These are phyloP conservation scores for Dipodomys spectabilis DNA, from an alignment of 2,113 vertebrate species.

Conservation along the genomic window DNA sequence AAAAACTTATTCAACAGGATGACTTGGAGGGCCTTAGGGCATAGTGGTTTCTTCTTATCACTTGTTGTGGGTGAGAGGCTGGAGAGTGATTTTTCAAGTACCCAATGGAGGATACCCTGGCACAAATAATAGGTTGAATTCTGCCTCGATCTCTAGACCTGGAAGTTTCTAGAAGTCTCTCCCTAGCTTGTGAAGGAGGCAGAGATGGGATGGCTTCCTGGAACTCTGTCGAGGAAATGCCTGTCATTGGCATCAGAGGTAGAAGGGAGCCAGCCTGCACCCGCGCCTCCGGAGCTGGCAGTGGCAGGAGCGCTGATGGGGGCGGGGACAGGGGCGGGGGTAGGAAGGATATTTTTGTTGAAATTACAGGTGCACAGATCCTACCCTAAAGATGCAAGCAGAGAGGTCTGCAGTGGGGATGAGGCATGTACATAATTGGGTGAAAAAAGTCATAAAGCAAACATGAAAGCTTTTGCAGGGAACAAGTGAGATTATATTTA, in stretches of 20 bases:
- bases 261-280: background rate
- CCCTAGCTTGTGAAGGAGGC: background rate
- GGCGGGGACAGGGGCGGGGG: background rate
- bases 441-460: constrained; percentile 25
- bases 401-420: background rate
- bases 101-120: background rate
- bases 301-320: background rate
- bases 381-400: background rate
- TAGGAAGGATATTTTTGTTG: background rate
- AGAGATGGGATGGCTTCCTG: background rate
- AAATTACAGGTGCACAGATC: constrained; percentile 22
- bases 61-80: background rate
- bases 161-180: background rate
- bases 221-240: background rate
- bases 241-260: background rate
- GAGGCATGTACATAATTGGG: constrained; percentile 29
- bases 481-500: background rate
- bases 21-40: background rate
- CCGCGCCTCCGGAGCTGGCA: background rate
- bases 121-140: background rate
- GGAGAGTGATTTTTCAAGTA: background rate
- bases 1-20: background rate
- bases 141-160: background rate
- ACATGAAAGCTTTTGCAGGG: constrained; percentile 35
- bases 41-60: background rate